Evolutionary conservation across 2,113 vertebrate genomes (phyloP).

Genomic region (Hippocampus barbouri): DNA sequence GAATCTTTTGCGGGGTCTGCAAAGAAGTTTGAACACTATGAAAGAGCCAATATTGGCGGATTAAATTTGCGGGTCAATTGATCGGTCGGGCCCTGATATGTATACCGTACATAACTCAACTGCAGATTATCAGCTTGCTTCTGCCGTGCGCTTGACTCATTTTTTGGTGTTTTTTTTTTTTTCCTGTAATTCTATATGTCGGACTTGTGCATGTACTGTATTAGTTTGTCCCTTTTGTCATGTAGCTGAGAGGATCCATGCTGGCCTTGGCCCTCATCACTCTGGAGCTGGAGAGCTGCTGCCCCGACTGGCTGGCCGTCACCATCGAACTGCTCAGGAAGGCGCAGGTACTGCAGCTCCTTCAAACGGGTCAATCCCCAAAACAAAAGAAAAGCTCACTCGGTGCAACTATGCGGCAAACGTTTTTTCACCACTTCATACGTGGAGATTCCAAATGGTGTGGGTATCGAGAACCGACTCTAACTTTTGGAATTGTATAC

Average conservation of each 20-base stretch:
- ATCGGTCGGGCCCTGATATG: not conserved
- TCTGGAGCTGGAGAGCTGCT: conserved; percentile 92
- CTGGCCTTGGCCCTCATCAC: conserved; percentile 89
- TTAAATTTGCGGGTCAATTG: not conserved
- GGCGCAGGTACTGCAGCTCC: conserved; percentile 77
- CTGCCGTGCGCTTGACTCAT: not conserved
- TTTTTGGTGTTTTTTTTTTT: not conserved
- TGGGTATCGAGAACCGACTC: too few species aligned
- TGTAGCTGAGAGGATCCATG: conserved; percentile 88
- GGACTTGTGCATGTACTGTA: not conserved
- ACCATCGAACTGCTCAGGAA: conserved; percentile 90
- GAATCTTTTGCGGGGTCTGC: too few species aligned
- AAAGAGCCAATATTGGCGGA: too few species aligned
- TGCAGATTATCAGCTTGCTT: not conserved
- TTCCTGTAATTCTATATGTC: not conserved
- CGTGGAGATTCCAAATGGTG: too few species aligned
- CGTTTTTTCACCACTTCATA: too few species aligned
- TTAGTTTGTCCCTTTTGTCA: conserved; percentile 34
- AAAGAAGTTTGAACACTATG: too few species aligned
- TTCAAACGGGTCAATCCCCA: not conserved
- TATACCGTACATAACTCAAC: not conserved
- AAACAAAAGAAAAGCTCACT: not conserved
- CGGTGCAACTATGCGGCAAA: not conserved
- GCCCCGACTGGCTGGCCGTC: conserved; percentile 92
- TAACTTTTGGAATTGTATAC: too few species aligned